Base-by-base conservation (phyloP, 2,888 invertebrate genomes). In the Mellilla xanthometata region DNA sequence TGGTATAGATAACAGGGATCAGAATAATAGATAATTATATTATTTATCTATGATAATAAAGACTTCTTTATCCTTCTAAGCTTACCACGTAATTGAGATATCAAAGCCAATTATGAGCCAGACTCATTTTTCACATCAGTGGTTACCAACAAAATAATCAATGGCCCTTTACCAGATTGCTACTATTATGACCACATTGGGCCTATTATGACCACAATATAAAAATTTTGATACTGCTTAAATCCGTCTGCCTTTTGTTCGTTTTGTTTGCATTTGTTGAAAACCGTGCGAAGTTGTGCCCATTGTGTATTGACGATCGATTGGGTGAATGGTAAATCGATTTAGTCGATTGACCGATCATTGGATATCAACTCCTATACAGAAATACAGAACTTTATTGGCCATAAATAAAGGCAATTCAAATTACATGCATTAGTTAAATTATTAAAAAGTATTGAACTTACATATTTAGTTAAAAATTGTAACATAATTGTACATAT, bases 71-170 rank as follows among this genome's bases (percentile, higher is more conserved):
- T n/a, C n/a, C n/a, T n/a, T n/a, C n/a, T n/a, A n/a, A n/a, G n/a
- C n/a, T n/a, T n/a, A n/a, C n/a, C n/a, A n/a, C n/a, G n/a, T 34
- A 42, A 42, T 42, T 10, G 22, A 28, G 12, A 28, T n/a, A 26
- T 34, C 7, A 28, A 35, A 43, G 33, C 6, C 26, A 31, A 28
- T 42, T 31, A 34, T 35, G 6, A 22, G 33, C 12, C 62, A 66
- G 58, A 62, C 68, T 63, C 65, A 69, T 71, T 71, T 71, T 49
- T 55, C 69, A 64, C 64, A 41, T 56, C 60, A 65, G 47, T 71
- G 62, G 51, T 12, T 61, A 60, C 52, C 52, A 13, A 69, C 63
- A 68, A 65, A 48, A 33, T 41, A 31, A 27, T 48, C 52, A 55
- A 59, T 51, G 27, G 33, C 5, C 53, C 44, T 48, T 24, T 2